Evolutionary conservation across 1,140 invertebrate genomes (phyloP).

Genomic region (Drosophila jambulina): DNA sequence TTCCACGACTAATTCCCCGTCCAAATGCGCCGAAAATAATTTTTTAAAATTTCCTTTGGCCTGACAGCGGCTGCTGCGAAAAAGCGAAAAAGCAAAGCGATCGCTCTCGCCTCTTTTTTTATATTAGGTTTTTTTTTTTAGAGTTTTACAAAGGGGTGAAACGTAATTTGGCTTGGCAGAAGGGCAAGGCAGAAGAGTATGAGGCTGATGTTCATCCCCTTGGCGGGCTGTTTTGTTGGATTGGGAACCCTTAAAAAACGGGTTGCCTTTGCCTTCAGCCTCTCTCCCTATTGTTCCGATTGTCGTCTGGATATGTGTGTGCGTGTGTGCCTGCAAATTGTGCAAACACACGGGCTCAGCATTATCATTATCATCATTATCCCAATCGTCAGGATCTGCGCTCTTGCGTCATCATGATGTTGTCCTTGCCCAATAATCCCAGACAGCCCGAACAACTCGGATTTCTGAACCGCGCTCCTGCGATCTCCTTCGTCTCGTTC

Average conservation of each 20-base stretch:
- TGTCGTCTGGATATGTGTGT: constrained; percentile 1
- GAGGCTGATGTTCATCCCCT: constrained; percentile 66
- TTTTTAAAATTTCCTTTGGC: constrained; percentile 54
- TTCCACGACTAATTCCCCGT: constrained; percentile 69
- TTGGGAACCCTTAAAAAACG: constrained; percentile 69
- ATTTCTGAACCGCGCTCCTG: constrained; percentile 20
- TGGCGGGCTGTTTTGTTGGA: constrained; percentile 21
- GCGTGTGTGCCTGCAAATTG: constrained; percentile 48
- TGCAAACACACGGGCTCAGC: constrained; percentile 35
- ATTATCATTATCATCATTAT: constrained; percentile 42
- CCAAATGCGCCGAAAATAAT: constrained; percentile 44
- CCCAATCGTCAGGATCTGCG: constrained; percentile 36
- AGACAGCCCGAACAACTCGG: constrained; percentile 37
- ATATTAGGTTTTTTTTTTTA: constrained; percentile 31
- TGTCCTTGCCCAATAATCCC: constrained; percentile 75
- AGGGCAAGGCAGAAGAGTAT: constrained; percentile 13
- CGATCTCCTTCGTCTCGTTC: constrained; percentile 10
- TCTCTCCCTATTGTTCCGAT: constrained; percentile 66
- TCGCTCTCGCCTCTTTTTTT: constrained; percentile 63
- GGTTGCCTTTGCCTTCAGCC: constrained; percentile 35
- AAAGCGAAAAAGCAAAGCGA: constrained; percentile 64
- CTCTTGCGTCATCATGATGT: constrained; percentile 58
- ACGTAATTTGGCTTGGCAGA: constrained; percentile 64
- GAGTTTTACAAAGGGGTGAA: constrained; percentile 77
- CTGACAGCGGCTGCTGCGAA: constrained; percentile 50